phyloP scores from a whole-genome alignment of 2,113 vertebrate species.

The Mirza zaza region DNA sequence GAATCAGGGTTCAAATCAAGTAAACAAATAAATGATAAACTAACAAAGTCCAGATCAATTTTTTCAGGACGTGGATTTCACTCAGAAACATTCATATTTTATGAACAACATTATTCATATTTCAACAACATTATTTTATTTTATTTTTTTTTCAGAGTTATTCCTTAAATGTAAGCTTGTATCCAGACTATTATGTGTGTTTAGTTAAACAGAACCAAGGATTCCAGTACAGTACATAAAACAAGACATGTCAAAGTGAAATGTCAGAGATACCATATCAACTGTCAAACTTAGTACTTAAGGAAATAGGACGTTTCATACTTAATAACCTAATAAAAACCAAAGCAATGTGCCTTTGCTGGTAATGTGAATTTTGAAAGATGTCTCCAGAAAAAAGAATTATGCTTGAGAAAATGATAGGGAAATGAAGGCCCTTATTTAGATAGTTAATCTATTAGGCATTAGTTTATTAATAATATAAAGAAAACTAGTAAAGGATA shows the following conservation, averaged over 20 bases:
- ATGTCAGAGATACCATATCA: too few relatives aligned
- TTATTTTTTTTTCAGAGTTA: background rate
- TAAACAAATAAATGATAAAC: background rate
- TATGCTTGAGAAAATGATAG: background rate
- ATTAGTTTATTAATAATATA: conserved; percentile 1
- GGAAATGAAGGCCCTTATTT: background rate
- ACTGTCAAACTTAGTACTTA: too few relatives aligned
- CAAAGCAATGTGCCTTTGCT: background rate
- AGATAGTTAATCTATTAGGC: background rate
- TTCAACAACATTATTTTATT: too few relatives aligned
- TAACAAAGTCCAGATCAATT: background rate
- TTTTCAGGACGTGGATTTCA: background rate
- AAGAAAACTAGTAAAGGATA: background rate
- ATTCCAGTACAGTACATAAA: background rate
- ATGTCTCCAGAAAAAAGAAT: background rate
- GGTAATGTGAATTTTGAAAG: background rate
- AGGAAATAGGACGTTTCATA: too few relatives aligned
- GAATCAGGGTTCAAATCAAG: background rate
- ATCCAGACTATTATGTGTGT: background rate
- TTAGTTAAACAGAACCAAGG: background rate
- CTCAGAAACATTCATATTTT: background rate
- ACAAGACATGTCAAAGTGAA: too few relatives aligned
- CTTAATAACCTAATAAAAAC: background rate
- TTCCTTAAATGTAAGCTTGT: background rate
- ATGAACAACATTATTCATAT: too few relatives aligned